These are phyloP conservation scores for Corynorhinus townsendii DNA, from an alignment of 2,113 vertebrate genomes.

Conservation along the genomic window DNA sequence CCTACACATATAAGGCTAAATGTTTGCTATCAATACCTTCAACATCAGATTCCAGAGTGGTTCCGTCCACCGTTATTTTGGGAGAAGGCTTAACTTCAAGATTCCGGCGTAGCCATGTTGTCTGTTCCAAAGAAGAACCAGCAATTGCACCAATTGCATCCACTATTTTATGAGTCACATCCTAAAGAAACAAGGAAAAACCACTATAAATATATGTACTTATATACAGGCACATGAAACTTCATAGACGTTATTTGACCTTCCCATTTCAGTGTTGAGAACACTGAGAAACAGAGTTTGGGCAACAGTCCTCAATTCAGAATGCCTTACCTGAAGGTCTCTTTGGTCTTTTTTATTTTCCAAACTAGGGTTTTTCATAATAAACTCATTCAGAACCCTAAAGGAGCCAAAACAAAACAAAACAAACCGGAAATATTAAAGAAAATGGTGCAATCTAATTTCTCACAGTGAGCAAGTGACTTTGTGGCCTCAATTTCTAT, in stretches of 20 bases:
- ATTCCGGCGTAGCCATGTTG: conserved; percentile 97
- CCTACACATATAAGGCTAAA: not conserved
- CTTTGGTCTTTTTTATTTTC: conserved; percentile 99
- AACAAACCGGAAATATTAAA: not conserved
- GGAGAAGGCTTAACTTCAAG: conserved; percentile 97
- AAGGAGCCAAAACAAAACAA: not conserved
- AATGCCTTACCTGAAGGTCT: conserved; percentile 91
- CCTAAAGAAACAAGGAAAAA: conserved; percentile 79
- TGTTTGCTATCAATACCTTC: conserved; percentile 85
- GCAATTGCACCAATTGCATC: conserved; percentile 96
- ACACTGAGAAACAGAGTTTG: not conserved
- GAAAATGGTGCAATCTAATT: not conserved
- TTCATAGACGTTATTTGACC: not conserved
- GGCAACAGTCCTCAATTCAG: not conserved
- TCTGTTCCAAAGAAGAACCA: conserved; percentile 97
- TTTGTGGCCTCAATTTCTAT: not conserved
- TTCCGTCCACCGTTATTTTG: conserved; percentile 95
- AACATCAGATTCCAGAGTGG: conserved; percentile 91
- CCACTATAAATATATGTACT: not conserved
- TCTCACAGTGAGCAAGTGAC: not conserved
- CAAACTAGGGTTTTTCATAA: conserved; percentile 97
- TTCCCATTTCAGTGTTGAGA: not conserved
- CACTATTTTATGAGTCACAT: conserved; percentile 97
- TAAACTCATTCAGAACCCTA: conserved; percentile 98
- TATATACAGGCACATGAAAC: accelerated